Evolutionary conservation across 92 coral and sea anemone species (phyloP).

Genomic region (Porites cylindrica): DNA sequence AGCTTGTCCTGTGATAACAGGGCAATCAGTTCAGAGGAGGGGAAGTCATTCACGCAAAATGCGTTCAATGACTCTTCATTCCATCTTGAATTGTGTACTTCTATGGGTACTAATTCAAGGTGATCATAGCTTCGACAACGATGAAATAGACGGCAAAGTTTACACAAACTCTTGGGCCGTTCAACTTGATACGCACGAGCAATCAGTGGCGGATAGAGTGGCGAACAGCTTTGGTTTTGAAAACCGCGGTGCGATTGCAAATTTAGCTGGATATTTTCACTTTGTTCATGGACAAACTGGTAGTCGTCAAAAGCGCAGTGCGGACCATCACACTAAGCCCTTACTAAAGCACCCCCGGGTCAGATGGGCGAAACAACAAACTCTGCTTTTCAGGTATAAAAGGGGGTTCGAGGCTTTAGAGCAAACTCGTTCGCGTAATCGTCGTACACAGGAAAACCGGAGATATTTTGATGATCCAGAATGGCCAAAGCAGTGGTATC

Average conservation of each 20-base stretch:
- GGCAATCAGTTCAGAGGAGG: neutral
- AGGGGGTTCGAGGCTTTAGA: slow-evolving; percentile 64
- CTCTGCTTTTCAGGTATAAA: slow-evolving; percentile 76
- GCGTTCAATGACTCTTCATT: neutral
- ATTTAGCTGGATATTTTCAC: slow-evolving; percentile 78
- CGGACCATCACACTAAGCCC: slow-evolving; percentile 66
- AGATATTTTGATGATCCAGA: slow-evolving; percentile 77
- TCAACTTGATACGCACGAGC: slow-evolving; percentile 80
- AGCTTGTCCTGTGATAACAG: slow-evolving; percentile 12
- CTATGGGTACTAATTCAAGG: slow-evolving; percentile 8
- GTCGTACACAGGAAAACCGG: slow-evolving; percentile 41
- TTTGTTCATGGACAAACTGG: slow-evolving; percentile 74
- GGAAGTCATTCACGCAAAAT: neutral
- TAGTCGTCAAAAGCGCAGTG: slow-evolving; percentile 68
- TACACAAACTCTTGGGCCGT: slow-evolving; percentile 89
- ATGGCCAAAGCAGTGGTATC: slow-evolving; percentile 80
- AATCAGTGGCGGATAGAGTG: slow-evolving; percentile 77
- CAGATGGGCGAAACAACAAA: slow-evolving; percentile 85
- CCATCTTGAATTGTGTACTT: slow-evolving; percentile 1
- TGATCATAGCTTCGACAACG: slow-evolving; percentile 27
- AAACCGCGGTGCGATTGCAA: slow-evolving; percentile 80
- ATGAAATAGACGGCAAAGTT: slow-evolving; percentile 21
- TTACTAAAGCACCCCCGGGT: slow-evolving; percentile 87
- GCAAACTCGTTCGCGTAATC: slow-evolving; percentile 1
- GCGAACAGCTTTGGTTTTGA: slow-evolving; percentile 82